Evolutionary conservation across 1,140 invertebrate species (phyloP).

Genomic region (Acromyrmex charruanus): DNA sequence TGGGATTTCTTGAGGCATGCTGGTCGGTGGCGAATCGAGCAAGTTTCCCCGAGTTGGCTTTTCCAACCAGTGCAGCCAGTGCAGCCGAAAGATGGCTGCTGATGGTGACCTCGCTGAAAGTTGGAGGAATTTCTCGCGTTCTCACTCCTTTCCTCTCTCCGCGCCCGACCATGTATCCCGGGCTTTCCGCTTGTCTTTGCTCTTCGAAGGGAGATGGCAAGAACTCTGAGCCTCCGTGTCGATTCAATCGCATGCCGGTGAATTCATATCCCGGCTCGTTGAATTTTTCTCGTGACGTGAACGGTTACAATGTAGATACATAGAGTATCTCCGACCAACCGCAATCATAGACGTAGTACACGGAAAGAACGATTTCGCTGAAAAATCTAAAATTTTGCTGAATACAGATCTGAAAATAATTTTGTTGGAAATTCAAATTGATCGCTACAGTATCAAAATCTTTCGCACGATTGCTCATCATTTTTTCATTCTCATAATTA

Average conservation of each 20-base stretch:
- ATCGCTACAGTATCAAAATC: too few species aligned
- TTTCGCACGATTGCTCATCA: too few species aligned
- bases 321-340: too few species aligned
- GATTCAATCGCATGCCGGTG: conserved; percentile 31
- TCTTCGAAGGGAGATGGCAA: neutral
- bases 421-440: too few species aligned
- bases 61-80: conserved; percentile 27
- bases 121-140: conserved; percentile 63
- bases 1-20: conserved; percentile 70
- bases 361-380: too few species aligned
- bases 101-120: conserved; percentile 67
- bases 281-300: conserved; percentile 13
- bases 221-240: conserved; percentile 4
- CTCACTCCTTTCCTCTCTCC: conserved; percentile 23
- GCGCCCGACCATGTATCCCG: conserved; percentile 19
- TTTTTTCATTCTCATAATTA: too few species aligned
- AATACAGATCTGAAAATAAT: too few species aligned
- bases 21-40: conserved; percentile 65
- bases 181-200: conserved; percentile 29
- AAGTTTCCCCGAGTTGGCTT: conserved; percentile 72
- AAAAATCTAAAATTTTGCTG: too few species aligned
- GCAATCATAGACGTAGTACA: too few species aligned
- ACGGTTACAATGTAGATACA: neutral
- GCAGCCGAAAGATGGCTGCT: conserved; percentile 58
- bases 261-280: conserved; percentile 20